Base-by-base conservation (phyloP, 2,797 vertebrate genomes). In the Malurus leucopterus region DNA sequence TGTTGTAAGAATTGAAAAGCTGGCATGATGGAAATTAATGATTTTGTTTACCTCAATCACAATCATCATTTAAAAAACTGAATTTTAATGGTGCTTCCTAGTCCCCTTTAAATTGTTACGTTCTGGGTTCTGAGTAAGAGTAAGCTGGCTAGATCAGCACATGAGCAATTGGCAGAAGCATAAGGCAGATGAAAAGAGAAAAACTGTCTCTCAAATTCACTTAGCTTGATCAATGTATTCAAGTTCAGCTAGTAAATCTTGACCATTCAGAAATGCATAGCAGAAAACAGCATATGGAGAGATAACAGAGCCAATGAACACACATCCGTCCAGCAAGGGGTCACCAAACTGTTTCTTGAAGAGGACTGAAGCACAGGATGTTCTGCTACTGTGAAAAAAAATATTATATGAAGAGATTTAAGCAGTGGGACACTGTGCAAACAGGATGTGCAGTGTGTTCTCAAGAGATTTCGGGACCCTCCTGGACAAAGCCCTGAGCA, bases 31-130 rank as follows among this genome's bases (percentile, higher is more conserved):
- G 27, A 76, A 38, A 41, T 23, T 1, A 47, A 44, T 18, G 29
- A 6, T 24, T 74, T 55, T 72, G 9, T 49, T 71, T 61, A 20
- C 24, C 29, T 64, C 38, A 11, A 7, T 71, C 59, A 8, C 32
- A 49, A 19, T 30, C 11, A 44, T 57, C 10, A 38, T 49, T 16
- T 30, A 26, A 32, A 26, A 69, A 49, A 69, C 16, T 22, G 57
- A 65, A 36, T 22, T 2, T 34, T 46, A 36, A 59, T 11, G 11
- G 2, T 49, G 13, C 27, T 84, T 49, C 41, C 63, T 68, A 18
- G 21, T 50, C n/a, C 19, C 15, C 9, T 53, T 16, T 36, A 40
- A 27, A 2, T 3, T 55, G 26, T 14, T 67, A 16, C 0, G 0
- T 12, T 53, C 13, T 18, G 16, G 10, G 9, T 47, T 84, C 49